Evolutionary conservation across 2,888 invertebrate genomes (phyloP).

Genomic region (Acrocyrtus sp.): DNA sequence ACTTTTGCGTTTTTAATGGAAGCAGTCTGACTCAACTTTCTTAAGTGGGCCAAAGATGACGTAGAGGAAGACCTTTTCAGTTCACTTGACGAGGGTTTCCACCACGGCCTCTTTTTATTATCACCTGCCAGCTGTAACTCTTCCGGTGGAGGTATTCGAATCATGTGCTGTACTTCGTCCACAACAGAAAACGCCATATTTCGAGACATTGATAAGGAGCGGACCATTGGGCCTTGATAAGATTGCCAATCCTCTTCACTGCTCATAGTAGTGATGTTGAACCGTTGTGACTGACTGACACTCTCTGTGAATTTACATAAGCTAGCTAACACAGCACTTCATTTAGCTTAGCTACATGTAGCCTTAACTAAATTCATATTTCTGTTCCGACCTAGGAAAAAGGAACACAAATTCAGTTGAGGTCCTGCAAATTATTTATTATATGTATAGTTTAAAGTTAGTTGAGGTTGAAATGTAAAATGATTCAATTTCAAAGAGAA

Average conservation of each 20-base stretch:
- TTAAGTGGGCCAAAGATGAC: constrained; percentile 26
- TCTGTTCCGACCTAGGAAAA: too few species aligned
- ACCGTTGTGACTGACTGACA: too few species aligned
- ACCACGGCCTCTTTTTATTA: constrained; percentile 12
- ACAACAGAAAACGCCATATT: constrained; percentile 56
- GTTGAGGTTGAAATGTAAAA: too few species aligned
- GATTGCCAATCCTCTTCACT: constrained; percentile 26
- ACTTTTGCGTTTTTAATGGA: not conserved
- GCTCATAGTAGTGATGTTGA: too few species aligned
- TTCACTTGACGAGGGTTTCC: constrained; percentile 4
- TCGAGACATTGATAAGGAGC: constrained; percentile 57
- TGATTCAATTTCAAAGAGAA: too few species aligned
- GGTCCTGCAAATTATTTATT: too few species aligned
- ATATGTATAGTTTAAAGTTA: too few species aligned
- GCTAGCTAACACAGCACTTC: too few species aligned
- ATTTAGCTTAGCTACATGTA: too few species aligned
- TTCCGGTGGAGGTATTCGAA: constrained; percentile 25
- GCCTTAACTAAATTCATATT: too few species aligned
- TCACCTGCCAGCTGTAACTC: not conserved
- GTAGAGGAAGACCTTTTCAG: constrained; percentile 40
- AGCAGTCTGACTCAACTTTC: not conserved
- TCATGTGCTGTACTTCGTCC: constrained; percentile 59
- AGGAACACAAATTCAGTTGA: too few species aligned
- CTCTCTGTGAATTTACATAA: too few species aligned
- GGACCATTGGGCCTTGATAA: constrained; percentile 31